Base-by-base conservation (phyloP, 2,888 invertebrate species). In the Leptura quadrifasciata region DNA sequence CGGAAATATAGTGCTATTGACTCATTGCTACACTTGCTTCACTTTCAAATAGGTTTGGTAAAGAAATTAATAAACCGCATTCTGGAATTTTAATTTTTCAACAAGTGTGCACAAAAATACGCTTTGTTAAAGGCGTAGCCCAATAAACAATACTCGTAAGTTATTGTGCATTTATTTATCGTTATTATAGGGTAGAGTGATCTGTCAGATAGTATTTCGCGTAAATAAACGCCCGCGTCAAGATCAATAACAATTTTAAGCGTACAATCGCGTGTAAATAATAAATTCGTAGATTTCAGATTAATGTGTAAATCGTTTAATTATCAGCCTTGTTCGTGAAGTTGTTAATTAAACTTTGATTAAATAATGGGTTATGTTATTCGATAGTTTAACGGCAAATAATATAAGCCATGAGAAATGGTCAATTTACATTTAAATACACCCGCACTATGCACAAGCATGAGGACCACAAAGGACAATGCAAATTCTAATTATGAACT, bases 391-490 rank as follows among this genome's bases (percentile, higher is more conserved):
- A 55, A 61, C 54, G n/a, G 54, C 52, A 64, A 65, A 71, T 67
- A 75, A 71, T 65, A 58, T 75, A n/a, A n/a, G n/a, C 72, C 57
- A 72, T 35, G 72, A 67, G 75, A 67, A 72, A 72, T 71, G 54
- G 31, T 69, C 68, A 60, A 76, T 76, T 76, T 76, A 54, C 72
- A 76, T 76, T 68, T 68, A 63, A 76, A 76, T 76, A 57, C 76
- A 67, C 76, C 76, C 76, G 72, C 76, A 67, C 54, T n/a, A 18
- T 39, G 63, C 61, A 69, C 57, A 21, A 15, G 12, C 57, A 21
- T 74, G 69, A 70, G 55, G 47, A 57, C 18, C 63, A 57, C 57
- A 57, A 74, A 74, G 74, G 67, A 74, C 74, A 74, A 12, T 52
- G 63, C 52, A 68, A 60, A 74, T 74, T 68, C 20, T 73, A 73